Evolutionary conservation across 2,113 vertebrate genomes (phyloP), one percentile per base, ranked within the genome.

Genomic region (Lophius piscatorius): DNA sequence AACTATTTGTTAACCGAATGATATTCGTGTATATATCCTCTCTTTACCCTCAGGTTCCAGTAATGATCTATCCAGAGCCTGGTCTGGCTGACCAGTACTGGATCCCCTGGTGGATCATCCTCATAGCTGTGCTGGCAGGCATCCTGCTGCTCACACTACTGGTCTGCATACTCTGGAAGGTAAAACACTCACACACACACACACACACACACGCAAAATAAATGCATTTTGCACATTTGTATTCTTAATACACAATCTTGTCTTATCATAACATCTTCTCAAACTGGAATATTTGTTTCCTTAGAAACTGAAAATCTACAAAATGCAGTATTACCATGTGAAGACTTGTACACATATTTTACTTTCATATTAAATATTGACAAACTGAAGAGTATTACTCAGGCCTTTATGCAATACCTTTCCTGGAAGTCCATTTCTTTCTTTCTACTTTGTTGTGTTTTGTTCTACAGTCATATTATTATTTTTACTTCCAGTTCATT

Each of bases 71-170:
- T 76, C 91, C 95, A 42, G 95, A 96, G 74, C 91, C 91, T 0
- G 75, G 84, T 9, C 88, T 89, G 0, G 84, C 85, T n/a, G 89
- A 91, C 47, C 90, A 92, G 10, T 91, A 89, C 26, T 88, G 71
- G 3, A 90, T 96, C 41, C 94, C 94, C 4, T 97, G 95, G 95
- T 96, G 95, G 95, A 94, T 96, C 70, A 93, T 98, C 69, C 89
- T 95, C 23, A 91, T 97, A 36, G 94, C 96, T 0, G 63, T 94
- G 1, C 83, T 97, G 70, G 93, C 93, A 0, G 96, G 96, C 16
- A 78, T 95, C 58, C 77, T 96, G 14, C 88, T 96, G 16, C 78
- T 97, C 24, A 91, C 93, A 0, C 82, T 97, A 21, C 76, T 97
- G 3, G 92, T 97, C 54, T 89, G 88, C 65, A 68, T 95, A 29